Conservation (phyloP, 2,888 invertebrate genomes). For the Mythimna ferrago region DNA sequence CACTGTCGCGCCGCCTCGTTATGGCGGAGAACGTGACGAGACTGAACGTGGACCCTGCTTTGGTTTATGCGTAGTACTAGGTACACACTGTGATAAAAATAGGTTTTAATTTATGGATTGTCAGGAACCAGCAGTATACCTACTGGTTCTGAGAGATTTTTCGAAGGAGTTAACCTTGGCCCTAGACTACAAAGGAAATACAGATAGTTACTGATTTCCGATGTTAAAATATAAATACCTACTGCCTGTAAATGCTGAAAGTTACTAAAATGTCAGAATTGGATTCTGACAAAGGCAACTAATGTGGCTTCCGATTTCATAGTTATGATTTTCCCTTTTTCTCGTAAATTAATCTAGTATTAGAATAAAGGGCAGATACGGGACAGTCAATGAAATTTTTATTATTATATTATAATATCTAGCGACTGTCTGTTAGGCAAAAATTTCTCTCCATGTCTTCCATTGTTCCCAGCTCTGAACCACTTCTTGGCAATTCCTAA, state of each 20-base stretch:
- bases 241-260: neutral
- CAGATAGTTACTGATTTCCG: no score
- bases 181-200: no score
- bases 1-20: constrained; percentile 76
- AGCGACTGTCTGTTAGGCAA: no score
- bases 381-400: neutral
- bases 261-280: neutral
- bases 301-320: neutral
- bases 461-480: no score
- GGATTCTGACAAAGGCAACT: neutral
- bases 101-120: constrained; percentile 24
- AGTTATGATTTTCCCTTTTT: no score
- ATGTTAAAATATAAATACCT: no score
- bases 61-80: constrained; percentile 45
- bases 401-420: no score
- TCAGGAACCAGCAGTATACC: neutral
- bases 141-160: neutral
- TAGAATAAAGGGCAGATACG: no score
- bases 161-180: no score
- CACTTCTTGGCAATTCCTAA: no score
- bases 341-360: no score
- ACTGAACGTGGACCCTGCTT: constrained; percentile 63
- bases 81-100: constrained; percentile 15
- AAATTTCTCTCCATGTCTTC: no score
- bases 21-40: constrained; percentile 73